Base-by-base conservation (phyloP, 2,113 vertebrate genomes). In the Apistogramma diplotaenia region DNA sequence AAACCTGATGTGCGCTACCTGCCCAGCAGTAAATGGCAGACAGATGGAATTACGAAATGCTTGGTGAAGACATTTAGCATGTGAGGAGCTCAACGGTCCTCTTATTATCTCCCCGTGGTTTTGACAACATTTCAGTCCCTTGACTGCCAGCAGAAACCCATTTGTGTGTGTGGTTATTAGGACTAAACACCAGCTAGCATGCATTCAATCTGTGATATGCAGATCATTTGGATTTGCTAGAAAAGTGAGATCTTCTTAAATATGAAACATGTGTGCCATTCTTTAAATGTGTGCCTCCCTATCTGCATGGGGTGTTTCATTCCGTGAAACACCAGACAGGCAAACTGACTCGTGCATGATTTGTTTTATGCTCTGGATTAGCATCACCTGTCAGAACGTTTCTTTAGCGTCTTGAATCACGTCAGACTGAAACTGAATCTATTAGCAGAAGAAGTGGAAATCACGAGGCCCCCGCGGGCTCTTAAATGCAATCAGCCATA, bases 361-460 rank as follows among this genome's bases (percentile, higher is more conserved):
- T 12, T 46, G 31, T 79, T 77, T 78, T 79, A 60, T 65, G 5
- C 23, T 82, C 43, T 51, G 19, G 40, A 77, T 71, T 55, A 65
- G 55, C 29, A 55, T 37, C 46, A 74, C 9, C 43, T 76, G 51
- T 57, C 62, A 74, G 53, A 19, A 25, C 53, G 57, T 59, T 74
- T 79, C 35, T 82, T 74, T 78, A 56, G 23, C 56, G 31, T 79
- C 25, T 21, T 19, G 54, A 87, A 25, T 76, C 76, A 56, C 8
- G 54, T 76, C 55, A 62, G 61, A 57, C 7, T 29, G 3, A 83
- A 78, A 54, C 13, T 21, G 6, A 81, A 62, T 58, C 61, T 61
- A 25, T 70, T 21, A 77, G 25, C 10, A 23, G 25, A 4, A 19
- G 11, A 23, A 60, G 79, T 13, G 54, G 8, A 3, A 87, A 81